These are phyloP conservation scores for Amblyraja radiata DNA, from an alignment of 2,797 vertebrate genomes.

Conservation along the genomic window DNA sequence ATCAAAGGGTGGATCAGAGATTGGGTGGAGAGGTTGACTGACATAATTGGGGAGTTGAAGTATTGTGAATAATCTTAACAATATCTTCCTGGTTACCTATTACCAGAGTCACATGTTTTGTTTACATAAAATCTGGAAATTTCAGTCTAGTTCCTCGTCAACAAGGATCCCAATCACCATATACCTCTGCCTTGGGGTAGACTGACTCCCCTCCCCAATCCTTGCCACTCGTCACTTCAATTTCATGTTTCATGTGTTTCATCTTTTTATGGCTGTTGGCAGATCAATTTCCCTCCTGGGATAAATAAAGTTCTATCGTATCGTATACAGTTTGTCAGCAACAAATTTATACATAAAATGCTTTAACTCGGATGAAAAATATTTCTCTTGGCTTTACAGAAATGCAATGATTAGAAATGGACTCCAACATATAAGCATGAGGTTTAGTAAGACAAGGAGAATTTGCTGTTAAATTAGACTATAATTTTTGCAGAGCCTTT, in stretches of 20 bases:
- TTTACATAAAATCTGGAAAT: neutral
- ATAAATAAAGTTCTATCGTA: no score
- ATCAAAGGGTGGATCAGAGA: no score
- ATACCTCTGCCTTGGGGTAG: neutral
- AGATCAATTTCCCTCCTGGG: no score
- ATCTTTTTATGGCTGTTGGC: no score
- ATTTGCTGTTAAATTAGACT: neutral
- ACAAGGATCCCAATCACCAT: neutral
- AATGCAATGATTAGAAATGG: neutral
- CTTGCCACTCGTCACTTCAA: no score
- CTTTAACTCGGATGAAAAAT: neutral
- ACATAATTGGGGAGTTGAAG: no score
- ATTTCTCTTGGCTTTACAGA: neutral
- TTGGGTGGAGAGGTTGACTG: no score
- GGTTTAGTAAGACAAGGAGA: neutral
- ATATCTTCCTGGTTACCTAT: neutral
- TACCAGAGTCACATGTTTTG: neutral
- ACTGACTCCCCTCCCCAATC: no score
- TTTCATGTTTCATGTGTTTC: no score
- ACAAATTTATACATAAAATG: neutral
- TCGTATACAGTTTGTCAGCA: neutral
- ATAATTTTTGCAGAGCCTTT: neutral
- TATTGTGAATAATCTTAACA: no score
- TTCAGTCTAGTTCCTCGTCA: neutral
- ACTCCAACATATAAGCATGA: neutral